Conservation (phyloP, 35 echinoderm and acorn worm genomes). For the Diadema setosum region DNA sequence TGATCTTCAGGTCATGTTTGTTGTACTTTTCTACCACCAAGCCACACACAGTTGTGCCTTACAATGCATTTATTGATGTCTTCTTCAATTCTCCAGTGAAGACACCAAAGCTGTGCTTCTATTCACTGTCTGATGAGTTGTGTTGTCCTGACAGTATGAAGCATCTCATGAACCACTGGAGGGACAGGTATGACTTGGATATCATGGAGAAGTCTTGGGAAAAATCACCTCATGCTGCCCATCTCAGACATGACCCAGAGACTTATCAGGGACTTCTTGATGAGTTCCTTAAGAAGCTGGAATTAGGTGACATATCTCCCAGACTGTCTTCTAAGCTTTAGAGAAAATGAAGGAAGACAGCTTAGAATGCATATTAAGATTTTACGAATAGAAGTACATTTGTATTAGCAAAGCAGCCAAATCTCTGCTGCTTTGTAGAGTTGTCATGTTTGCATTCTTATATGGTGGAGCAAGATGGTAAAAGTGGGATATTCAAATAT, state of each 20-base stretch:
- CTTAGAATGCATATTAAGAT: no score
- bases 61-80: slow-evolving; percentile 9
- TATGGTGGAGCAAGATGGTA: no score
- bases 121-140: slow-evolving; percentile 18
- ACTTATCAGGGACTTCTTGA: slow-evolving; percentile 17
- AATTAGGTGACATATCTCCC: background rate
- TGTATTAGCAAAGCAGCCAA: no score
- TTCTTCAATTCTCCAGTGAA: slow-evolving; percentile 37
- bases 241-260: slow-evolving; percentile 16
- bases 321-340: background rate
- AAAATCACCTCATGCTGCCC: slow-evolving; percentile 26
- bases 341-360: background rate
- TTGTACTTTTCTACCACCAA: slow-evolving; percentile 49
- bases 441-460: no score
- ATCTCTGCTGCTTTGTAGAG: no score
- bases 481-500: no score
- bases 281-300: slow-evolving; percentile 12
- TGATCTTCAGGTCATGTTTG: background rate
- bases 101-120: slow-evolving; percentile 22
- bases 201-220: background rate
- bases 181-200: background rate
- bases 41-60: slow-evolving; percentile 12
- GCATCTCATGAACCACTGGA: background rate
- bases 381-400: no score
- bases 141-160: slow-evolving; percentile 20